Conservation (phyloP, 1,140 invertebrate genomes). For the Cherax destructor region DNA sequence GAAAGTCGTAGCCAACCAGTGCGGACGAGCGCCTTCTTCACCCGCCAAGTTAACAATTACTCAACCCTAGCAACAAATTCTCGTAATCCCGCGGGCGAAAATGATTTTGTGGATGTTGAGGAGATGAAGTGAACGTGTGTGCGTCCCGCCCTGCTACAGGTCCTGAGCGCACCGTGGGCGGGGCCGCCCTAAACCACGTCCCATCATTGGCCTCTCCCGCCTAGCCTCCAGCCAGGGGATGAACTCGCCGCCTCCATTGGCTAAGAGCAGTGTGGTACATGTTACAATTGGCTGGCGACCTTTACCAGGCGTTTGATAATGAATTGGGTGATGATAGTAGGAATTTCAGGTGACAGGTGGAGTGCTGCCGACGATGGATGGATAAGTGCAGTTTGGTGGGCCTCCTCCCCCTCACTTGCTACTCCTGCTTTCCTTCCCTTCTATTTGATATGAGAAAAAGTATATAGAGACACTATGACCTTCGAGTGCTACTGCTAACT, state of each 20-base stretch:
- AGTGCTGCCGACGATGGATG: background rate
- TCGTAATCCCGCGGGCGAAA: background rate
- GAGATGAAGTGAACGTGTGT: background rate
- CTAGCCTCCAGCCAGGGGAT: background rate
- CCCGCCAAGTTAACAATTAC: background rate
- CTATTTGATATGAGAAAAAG: no score
- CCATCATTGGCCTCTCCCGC: background rate
- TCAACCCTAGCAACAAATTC: conserved; percentile 7
- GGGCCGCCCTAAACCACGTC: background rate
- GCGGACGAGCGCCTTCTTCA: background rate
- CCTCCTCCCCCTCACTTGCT: no score
- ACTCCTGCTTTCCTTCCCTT: no score
- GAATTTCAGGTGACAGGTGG: background rate
- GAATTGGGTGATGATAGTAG: conserved; percentile 1
- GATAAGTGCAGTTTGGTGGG: background rate
- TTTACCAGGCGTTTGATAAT: background rate
- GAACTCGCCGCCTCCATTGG: background rate
- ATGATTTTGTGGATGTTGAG: background rate
- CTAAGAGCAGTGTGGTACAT: background rate
- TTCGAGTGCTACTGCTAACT: no score
- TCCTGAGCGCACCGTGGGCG: background rate
- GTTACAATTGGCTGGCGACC: background rate
- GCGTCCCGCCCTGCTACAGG: background rate
- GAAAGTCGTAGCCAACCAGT: background rate
- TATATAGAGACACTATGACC: no score